Percentiles rank a stretch among this genome's conserved stretches.
Evolutionary conservation across 2,113 vertebrate species (phyloP).

Genomic region (Lophotis ruficrista): DNA sequence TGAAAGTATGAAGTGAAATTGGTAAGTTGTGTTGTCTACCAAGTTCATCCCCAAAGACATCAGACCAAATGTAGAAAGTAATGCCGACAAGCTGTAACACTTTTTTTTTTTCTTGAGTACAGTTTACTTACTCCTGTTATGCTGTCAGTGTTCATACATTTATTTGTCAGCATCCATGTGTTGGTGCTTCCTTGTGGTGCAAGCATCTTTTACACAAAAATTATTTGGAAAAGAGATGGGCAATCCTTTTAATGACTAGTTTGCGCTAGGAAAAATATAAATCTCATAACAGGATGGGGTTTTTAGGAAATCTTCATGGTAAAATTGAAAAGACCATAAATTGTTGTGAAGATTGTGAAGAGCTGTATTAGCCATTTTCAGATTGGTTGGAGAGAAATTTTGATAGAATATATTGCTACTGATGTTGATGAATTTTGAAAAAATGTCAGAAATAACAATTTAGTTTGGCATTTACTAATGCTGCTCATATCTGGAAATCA

Average conservation of each 20-base stretch:
- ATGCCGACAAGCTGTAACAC: neutral
- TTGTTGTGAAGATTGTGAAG: neutral
- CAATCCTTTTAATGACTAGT: neutral
- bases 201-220: neutral
- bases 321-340: neutral
- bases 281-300: accelerated
- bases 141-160: neutral
- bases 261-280: neutral
- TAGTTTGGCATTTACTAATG: neutral
- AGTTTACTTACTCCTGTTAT: neutral
- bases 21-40: neutral
- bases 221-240: neutral
- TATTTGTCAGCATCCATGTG: neutral
- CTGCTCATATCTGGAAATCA: neutral
- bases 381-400: neutral
- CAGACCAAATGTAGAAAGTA: neutral
- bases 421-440: neutral
- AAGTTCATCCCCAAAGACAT: neutral
- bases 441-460: neutral
- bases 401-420: neutral
- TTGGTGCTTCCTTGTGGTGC: neutral
- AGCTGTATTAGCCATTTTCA: neutral
- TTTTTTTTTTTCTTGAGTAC: neutral
- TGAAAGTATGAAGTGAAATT: neutral
- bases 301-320: neutral